Base-by-base conservation (phyloP, 2,797 vertebrate genomes). In the Nyctalus aviator region DNA sequence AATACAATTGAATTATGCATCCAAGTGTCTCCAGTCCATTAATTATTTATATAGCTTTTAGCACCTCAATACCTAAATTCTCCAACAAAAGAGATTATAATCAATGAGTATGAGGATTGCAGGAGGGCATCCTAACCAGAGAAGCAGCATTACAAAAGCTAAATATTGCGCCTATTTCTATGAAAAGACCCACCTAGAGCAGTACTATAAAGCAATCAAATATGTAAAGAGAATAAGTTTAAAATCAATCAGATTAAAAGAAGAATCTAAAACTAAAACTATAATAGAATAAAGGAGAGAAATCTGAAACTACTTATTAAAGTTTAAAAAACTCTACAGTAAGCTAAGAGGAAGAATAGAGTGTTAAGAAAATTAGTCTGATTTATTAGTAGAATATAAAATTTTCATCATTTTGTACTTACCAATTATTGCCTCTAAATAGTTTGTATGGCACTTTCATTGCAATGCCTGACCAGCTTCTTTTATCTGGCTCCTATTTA, bases 1-100 rank as follows among this genome's bases (percentile, higher is more conserved):
- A 96, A 96, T 96, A 64, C 30, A 88, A 83, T 89, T 95, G 82
- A 97, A 97, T 97, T 96, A 98, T 95, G 88, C 32, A 95, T 55
- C 41, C 95, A 97, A 96, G 89, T 92, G 76, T 93, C 81, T 93
- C 48, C 44, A 89, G 90, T 32, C 35, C 92, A 93, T 97, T 97
- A 93, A 95, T 88, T 96, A 97, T 96, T 96, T 88, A 96, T 91
- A 71, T 32, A 78, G 30, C 71, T 90, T 96, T 97, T 94, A 96
- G 81, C 75, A 94, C 71, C 68, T 79, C 57, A 50, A 59, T 68
- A 92, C 50, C 95, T 96, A 96, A 57, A 95, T 97, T 96, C 78
- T 94, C 95, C 69, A 85, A 35, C 46, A 73, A 88, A 92, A 92
- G 27, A 71, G 32, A 96, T 77, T 85, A 68, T 35, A 90, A 59